These are phyloP conservation scores for Tachysurus fulvidraco DNA, from an alignment of 2,113 vertebrate genomes.

Conservation along the genomic window DNA sequence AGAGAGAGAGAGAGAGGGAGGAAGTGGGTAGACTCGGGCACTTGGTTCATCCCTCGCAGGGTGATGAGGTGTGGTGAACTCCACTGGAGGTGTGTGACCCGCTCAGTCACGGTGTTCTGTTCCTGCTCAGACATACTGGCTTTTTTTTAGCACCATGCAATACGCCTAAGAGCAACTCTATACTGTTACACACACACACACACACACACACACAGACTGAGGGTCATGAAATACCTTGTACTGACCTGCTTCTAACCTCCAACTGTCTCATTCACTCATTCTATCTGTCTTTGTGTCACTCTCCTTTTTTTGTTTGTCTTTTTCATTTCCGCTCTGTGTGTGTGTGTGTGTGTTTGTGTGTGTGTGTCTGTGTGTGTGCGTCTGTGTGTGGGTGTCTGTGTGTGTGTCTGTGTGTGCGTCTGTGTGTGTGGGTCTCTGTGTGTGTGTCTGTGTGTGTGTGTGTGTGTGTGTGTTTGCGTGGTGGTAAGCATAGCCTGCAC, in stretches of 20 bases:
- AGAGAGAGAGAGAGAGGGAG: background rate
- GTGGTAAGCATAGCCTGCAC: slow-evolving; percentile 52
- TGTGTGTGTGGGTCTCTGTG: slow-evolving; percentile 33
- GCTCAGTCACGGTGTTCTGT: slow-evolving; percentile 66
- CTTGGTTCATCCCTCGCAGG: background rate
- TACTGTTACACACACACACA: slow-evolving; percentile 56
- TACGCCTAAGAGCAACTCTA: slow-evolving; percentile 69
- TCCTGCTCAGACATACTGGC: slow-evolving; percentile 70
- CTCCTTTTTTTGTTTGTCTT: slow-evolving; percentile 7
- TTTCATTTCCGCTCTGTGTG: background rate
- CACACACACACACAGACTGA: background rate
- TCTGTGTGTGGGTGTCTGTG: too few relatives aligned
- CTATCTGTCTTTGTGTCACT: slow-evolving; percentile 60
- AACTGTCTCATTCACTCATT: background rate
- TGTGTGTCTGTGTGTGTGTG: slow-evolving; percentile 12
- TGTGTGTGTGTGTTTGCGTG: slow-evolving; percentile 31
- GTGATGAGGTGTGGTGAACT: background rate
- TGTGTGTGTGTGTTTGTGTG: background rate
- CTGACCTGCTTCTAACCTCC: background rate
- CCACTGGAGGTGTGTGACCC: slow-evolving; percentile 46
- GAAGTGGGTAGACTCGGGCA: background rate
- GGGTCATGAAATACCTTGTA: slow-evolving; percentile 1
- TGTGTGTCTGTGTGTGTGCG: slow-evolving; percentile 45
- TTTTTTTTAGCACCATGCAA: slow-evolving; percentile 72
- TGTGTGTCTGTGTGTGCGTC: slow-evolving; percentile 12